A percentile compares a stretch with the other conserved stretches of the same genome.
Conservation (phyloP, 2,113 vertebrate species). For the Speoplatyrhinus poulsoni region DNA sequence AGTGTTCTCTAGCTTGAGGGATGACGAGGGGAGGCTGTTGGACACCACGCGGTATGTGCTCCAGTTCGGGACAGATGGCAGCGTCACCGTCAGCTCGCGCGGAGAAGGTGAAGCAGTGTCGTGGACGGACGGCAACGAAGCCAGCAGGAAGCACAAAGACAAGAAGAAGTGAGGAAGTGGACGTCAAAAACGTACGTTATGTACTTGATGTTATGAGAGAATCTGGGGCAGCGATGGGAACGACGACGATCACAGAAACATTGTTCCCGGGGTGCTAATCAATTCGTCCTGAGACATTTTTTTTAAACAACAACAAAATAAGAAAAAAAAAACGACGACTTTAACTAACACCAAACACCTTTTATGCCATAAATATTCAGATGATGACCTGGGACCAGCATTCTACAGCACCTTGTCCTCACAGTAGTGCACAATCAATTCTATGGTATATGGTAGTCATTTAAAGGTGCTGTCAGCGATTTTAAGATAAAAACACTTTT, state of each 20-base stretch:
- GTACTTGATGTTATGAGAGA: not conserved
- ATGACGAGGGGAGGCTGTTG: slow-evolving; percentile 84
- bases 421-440: too few relatives aligned
- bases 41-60: slow-evolving; percentile 80
- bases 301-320: too few relatives aligned
- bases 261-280: too few relatives aligned
- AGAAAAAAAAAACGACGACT: too few relatives aligned
- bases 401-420: too few relatives aligned
- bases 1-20: slow-evolving; percentile 85
- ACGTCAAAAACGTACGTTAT: not conserved
- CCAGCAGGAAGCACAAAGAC: slow-evolving; percentile 83
- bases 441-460: too few relatives aligned
- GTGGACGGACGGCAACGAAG: slow-evolving; percentile 61
- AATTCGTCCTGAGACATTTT: too few relatives aligned
- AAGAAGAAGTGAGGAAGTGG: slow-evolving; percentile 81
- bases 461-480: too few relatives aligned
- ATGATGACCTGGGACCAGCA: too few relatives aligned
- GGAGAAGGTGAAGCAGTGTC: slow-evolving; percentile 58
- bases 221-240: not conserved
- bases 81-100: slow-evolving; percentile 50
- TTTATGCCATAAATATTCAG: too few relatives aligned
- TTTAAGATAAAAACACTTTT: too few relatives aligned
- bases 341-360: too few relatives aligned
- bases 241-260: not conserved
- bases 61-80: slow-evolving; percentile 78